Conservation (phyloP, 2,797 vertebrate genomes). For the Mormyrus proboscirostris region DNA sequence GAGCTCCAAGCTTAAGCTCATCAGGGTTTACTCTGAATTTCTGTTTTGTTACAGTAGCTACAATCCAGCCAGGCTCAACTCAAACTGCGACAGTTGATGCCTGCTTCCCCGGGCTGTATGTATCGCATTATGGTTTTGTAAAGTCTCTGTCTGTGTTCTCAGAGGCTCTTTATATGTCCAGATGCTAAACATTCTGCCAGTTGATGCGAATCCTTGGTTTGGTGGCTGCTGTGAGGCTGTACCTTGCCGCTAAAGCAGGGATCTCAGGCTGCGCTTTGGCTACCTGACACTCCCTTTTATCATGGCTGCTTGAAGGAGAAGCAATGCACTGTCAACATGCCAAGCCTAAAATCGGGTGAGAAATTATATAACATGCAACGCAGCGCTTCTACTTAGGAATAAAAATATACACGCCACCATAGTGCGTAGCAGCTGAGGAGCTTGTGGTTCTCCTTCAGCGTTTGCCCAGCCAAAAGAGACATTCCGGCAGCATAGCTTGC, state of each 20-base stretch:
- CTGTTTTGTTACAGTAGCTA: neutral
- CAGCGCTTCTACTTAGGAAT: slow-evolving; percentile 13
- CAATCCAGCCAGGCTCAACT: neutral
- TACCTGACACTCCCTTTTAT: neutral
- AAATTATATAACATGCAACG: slow-evolving; percentile 15
- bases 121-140: neutral
- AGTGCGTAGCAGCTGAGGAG: slow-evolving; percentile 11
- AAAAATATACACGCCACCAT: slow-evolving; percentile 22
- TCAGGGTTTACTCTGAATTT: neutral
- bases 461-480: slow-evolving; percentile 11
- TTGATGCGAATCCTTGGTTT: neutral
- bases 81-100: neutral
- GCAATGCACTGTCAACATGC: neutral
- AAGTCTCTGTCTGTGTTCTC: neutral
- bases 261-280: neutral
- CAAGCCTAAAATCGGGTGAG: slow-evolving; percentile 20
- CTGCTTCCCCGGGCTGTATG: neutral
- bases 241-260: neutral
- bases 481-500: neutral
- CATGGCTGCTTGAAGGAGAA: neutral
- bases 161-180: neutral
- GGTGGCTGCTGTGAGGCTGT: neutral
- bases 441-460: slow-evolving; percentile 16
- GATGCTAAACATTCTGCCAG: neutral
- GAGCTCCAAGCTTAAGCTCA: neutral